phyloP scores from a whole-genome alignment of 2,113 vertebrate species.

The Oophaga pumilio region DNA sequence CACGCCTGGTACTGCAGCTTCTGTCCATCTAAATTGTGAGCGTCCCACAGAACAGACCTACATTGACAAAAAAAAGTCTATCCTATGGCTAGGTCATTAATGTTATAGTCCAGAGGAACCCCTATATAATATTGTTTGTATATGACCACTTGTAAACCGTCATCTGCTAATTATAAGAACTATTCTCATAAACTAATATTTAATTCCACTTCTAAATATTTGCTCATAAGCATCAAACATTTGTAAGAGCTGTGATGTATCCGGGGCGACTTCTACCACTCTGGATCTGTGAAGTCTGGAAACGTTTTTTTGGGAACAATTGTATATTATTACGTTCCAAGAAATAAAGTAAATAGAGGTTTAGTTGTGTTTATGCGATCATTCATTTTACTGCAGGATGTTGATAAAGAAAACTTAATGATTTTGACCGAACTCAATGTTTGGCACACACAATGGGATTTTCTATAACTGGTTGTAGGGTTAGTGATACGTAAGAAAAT shows the following conservation, averaged over 20 bases:
- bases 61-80: not conserved
- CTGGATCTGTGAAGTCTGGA: not conserved
- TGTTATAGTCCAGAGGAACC: not conserved
- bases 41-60: no score
- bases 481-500: not conserved
- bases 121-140: not conserved
- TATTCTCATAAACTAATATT: not conserved
- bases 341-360: conserved; percentile 17
- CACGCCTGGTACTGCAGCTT: no score
- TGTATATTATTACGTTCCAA: conserved; percentile 32
- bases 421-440: not conserved
- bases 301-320: not conserved
- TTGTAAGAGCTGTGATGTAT: not conserved
- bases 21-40: no score
- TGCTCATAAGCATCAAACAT: not conserved
- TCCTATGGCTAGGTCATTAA: not conserved
- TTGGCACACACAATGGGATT: not conserved
- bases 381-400: conserved; percentile 29
- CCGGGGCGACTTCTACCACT: no score
- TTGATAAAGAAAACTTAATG: conserved; percentile 27
- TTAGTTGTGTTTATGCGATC: conserved; percentile 33
- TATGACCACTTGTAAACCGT: not conserved
- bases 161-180: not conserved
- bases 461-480: not conserved
- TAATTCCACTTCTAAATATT: conserved; percentile 1